Percentiles rank a stretch among this genome's conserved stretches.
phyloP scores from a whole-genome alignment of 2,113 vertebrate genomes.

The Mormyrus iriodes region DNA sequence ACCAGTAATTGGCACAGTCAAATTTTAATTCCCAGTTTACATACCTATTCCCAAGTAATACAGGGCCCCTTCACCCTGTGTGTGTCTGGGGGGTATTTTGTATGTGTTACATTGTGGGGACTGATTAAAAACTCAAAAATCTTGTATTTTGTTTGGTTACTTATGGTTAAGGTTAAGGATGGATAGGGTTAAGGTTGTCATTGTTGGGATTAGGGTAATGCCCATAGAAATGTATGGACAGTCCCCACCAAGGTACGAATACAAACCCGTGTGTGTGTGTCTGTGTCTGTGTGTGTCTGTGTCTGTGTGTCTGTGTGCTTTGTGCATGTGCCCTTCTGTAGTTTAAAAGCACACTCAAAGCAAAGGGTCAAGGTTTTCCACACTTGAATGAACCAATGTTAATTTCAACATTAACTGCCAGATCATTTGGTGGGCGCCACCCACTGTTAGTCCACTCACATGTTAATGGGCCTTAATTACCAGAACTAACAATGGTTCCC shows the following conservation, averaged over 20 bases:
- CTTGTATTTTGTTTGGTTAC: neutral
- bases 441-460: neutral
- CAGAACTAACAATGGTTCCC: neutral
- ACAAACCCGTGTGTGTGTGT: neutral
- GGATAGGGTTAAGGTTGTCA: neutral
- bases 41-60: neutral
- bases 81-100: neutral
- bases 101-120: neutral
- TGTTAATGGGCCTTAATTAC: conserved; percentile 9
- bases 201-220: neutral
- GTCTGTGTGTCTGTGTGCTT: neutral
- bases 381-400: neutral
- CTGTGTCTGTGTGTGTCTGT: neutral
- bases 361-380: neutral
- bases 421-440: neutral
- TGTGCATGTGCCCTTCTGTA: neutral
- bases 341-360: neutral
- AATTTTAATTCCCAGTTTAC: neutral
- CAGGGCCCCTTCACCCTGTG: neutral
- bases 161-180: neutral
- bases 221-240: neutral
- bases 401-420: neutral
- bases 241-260: neutral
- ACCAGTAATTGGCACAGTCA: conserved; percentile 7
- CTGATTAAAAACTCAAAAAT: neutral